These are phyloP conservation scores for Erebia ligea DNA, from an alignment of 2,888 invertebrate species.

Conservation along the genomic window DNA sequence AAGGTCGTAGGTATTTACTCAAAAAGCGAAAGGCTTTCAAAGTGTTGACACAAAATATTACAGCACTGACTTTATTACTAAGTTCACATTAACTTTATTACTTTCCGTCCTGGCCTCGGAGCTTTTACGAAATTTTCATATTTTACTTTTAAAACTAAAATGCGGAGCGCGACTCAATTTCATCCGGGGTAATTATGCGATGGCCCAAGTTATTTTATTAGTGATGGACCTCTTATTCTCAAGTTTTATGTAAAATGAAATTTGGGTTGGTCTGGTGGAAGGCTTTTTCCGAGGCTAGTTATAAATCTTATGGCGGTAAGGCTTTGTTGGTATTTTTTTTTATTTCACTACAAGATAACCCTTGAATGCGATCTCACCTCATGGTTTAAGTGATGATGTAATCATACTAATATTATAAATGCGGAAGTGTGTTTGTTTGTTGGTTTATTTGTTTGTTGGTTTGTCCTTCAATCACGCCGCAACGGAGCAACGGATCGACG, in stretches of 20 bases:
- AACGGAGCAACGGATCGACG: too few relatives aligned
- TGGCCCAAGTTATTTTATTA: constrained; percentile 15
- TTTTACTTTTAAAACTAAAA: constrained; percentile 20
- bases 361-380: too few relatives aligned
- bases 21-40: constrained; percentile 8
- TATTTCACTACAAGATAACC: too few relatives aligned
- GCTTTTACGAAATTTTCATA: constrained; percentile 15
- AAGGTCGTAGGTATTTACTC: not conserved
- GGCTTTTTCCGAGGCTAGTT: too few relatives aligned
- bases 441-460: too few relatives aligned
- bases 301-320: too few relatives aligned
- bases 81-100: constrained; percentile 22
- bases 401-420: too few relatives aligned
- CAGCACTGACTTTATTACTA: constrained; percentile 18
- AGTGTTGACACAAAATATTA: constrained; percentile 23
- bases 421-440: too few relatives aligned
- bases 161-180: constrained; percentile 19
- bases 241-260: not conserved
- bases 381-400: too few relatives aligned
- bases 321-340: too few relatives aligned
- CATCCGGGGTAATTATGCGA: constrained; percentile 15
- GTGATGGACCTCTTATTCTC: not conserved
- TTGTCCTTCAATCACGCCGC: too few relatives aligned
- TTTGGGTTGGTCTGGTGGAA: not conserved
- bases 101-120: not conserved